Evolutionary conservation across 2,113 vertebrate species (phyloP).

Genomic region (Chaetodon trifascialis): DNA sequence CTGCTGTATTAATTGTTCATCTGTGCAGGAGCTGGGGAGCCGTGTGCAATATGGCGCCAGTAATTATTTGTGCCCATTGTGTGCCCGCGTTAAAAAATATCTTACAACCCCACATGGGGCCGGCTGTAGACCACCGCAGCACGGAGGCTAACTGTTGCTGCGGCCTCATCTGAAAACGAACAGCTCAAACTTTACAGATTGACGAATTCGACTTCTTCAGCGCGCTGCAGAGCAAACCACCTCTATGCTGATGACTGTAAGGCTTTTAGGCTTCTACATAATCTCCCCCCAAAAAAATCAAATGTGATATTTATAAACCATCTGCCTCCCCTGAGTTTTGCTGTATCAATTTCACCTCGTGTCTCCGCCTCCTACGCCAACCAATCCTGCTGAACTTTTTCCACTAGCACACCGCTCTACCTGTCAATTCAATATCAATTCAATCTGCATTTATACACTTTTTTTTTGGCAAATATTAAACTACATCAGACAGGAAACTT

Average conservation of each 20-base stretch:
- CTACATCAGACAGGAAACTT: conserved; percentile 16
- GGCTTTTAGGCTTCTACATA: conserved; percentile 25
- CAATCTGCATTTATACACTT: not conserved
- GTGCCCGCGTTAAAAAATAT: conserved; percentile 58
- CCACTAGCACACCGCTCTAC: not conserved
- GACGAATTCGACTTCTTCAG: not conserved
- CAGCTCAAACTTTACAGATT: not conserved
- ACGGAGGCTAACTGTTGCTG: conserved; percentile 71
- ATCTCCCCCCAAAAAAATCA: not conserved
- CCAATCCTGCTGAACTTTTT: not conserved
- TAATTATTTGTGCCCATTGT: conserved; percentile 80
- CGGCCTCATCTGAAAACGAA: not conserved
- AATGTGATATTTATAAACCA: conserved; percentile 42
- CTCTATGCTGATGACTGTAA: not conserved
- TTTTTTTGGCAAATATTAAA: not conserved
- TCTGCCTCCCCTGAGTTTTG: conserved; percentile 5
- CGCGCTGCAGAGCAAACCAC: not conserved
- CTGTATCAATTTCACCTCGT: conserved; percentile 1
- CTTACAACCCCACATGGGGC: conserved; percentile 50
- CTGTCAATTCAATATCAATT: conserved; percentile 28
- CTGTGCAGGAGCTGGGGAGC: conserved; percentile 75
- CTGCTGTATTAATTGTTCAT: conserved; percentile 84
- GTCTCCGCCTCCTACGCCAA: conserved; percentile 5
- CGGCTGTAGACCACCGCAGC: conserved; percentile 46
- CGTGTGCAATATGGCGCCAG: conserved; percentile 73